Percentiles rank a stretch among this genome's conserved stretches.
Conservation (phyloP, 2,888 invertebrate genomes). For the Lagria hirta region DNA sequence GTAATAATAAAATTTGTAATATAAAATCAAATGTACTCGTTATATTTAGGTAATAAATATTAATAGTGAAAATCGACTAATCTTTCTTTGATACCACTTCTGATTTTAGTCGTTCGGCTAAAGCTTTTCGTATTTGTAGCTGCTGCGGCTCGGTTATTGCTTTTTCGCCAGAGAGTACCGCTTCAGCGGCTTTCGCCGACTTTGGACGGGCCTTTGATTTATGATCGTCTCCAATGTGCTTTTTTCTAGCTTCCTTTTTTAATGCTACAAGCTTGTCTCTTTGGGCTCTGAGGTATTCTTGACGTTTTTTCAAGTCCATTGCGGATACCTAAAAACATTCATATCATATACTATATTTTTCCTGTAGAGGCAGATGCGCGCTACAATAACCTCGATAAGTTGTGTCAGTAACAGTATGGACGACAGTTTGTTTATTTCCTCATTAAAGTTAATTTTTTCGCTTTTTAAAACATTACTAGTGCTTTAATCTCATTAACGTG, state of each 20-base stretch:
- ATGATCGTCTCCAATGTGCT: slow-evolving; percentile 68
- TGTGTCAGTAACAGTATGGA: too few relatives aligned
- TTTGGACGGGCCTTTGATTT: slow-evolving; percentile 59
- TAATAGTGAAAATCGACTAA: slow-evolving; percentile 42
- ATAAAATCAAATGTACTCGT: slow-evolving; percentile 52
- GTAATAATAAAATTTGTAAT: slow-evolving; percentile 48
- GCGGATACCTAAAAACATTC: slow-evolving; percentile 59
- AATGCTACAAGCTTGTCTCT: slow-evolving; percentile 87
- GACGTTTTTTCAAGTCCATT: slow-evolving; percentile 73
- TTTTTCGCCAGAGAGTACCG: slow-evolving; percentile 60
- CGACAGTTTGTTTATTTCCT: too few relatives aligned
- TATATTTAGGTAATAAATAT: slow-evolving; percentile 55
- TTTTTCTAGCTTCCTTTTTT: slow-evolving; percentile 85
- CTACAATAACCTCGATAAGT: too few relatives aligned
- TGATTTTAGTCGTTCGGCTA: slow-evolving; percentile 80
- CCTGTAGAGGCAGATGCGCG: too few relatives aligned
- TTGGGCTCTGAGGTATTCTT: slow-evolving; percentile 84
- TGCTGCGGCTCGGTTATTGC: slow-evolving; percentile 58
- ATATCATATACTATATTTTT: too few relatives aligned
- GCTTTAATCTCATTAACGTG: too few relatives aligned
- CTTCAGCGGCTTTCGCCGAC: slow-evolving; percentile 74
- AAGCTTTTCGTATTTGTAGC: slow-evolving; percentile 77
- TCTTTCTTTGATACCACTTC: slow-evolving; percentile 68
- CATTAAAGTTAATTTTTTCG: too few relatives aligned
- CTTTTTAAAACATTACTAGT: too few relatives aligned